Base-by-base conservation (phyloP, 2,888 invertebrate genomes). In the Zhuqinia jingwanae region DNA sequence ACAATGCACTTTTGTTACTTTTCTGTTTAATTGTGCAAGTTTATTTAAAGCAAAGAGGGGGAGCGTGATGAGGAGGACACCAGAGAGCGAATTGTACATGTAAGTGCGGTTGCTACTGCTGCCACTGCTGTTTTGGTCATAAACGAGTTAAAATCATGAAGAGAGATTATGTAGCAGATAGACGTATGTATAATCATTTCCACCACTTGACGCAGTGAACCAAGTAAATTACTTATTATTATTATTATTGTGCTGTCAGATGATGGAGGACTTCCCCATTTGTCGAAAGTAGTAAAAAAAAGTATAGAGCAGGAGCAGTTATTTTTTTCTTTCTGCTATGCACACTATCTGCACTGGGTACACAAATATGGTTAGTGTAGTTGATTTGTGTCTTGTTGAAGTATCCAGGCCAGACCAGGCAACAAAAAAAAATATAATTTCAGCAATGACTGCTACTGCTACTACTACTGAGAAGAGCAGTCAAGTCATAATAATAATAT, bases 201-300 rank as follows among this genome's bases (percentile, higher is more conserved):
- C 75, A 53, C 75, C 22, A 75, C 75, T 75, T 75, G 75, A 75
- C 53, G 75, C 75, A 75, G 75, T 50, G 53, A 75, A 75, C 75
- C 75, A 53, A 47, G 50, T 27, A 73, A 73, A 36, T 36, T 36
- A 50, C 42, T 42, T 56, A 8, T n/a, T 13, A 63, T 17, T 10
- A 60, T 6, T 60, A 22, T 17, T 11, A 30, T 27, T 27, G 11
- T 27, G 3, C 30, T 13, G 60, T 60, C 10, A 27, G 15, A 45
- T 47, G 75, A 75, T 75, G 75, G 75, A 75, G 27, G 30, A 75
- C 75, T 75, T 75, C 53, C 75, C 75, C 75, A 75, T 75, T 75
- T 75, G 75, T 75, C 75, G 53, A 53, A 75, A 75, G 70, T 17
- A 10, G 53, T 75, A 75, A 75, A 75, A 75, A 53, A 53, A 0